A percentile compares a stretch with the other conserved stretches of the same genome.
These are phyloP conservation scores for Gorsachius goisagi DNA, from an alignment of 2,113 vertebrate species.

Conservation along the genomic window DNA sequence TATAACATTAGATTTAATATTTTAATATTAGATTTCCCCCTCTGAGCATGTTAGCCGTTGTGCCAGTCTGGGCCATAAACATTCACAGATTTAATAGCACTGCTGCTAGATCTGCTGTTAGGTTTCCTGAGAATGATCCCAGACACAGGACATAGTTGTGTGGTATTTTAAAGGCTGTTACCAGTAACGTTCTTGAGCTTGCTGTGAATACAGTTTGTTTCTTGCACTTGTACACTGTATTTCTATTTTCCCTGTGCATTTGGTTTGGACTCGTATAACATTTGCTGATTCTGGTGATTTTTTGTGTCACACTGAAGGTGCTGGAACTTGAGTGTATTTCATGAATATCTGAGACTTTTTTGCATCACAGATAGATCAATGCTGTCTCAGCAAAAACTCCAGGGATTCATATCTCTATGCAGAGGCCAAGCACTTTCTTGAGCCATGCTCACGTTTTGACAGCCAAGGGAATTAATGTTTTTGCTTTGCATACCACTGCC, in stretches of 20 bases:
- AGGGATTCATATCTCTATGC: neutral
- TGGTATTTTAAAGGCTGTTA: neutral
- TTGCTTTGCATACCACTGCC: neutral
- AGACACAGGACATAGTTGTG: neutral
- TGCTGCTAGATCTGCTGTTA: neutral
- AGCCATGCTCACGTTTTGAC: neutral
- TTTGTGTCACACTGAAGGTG: neutral
- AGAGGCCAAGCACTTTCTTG: neutral
- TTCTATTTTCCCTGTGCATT: neutral
- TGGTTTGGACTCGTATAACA: neutral
- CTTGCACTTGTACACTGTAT: accelerated
- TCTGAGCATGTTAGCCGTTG: neutral
- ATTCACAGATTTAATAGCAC: neutral
- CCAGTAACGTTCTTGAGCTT: neutral
- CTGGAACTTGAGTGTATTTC: neutral
- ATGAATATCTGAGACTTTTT: neutral
- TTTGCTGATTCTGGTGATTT: neutral
- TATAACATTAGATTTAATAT: neutral
- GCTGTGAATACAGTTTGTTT: neutral
- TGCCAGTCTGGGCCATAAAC: neutral
- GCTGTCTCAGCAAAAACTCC: neutral
- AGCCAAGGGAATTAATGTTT: neutral
- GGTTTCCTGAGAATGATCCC: neutral
- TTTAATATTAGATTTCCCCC: neutral
- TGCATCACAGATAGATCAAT: neutral